phyloP scores from a whole-genome alignment of 2,113 vertebrate species.

The Ovis canadensis region DNA sequence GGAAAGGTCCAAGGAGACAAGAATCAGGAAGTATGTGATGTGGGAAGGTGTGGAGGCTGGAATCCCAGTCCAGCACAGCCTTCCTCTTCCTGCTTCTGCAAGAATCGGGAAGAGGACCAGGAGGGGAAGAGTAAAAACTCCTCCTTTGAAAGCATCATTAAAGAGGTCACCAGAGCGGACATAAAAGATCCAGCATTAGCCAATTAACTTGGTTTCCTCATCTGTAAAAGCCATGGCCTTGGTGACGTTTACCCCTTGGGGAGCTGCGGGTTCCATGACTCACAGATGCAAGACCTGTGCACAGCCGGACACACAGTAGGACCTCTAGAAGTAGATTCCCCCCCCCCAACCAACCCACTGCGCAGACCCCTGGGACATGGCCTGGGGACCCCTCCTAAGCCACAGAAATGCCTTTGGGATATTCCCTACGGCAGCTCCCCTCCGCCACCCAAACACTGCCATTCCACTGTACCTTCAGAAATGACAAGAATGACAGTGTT shows the following conservation, averaged over 20 bases:
- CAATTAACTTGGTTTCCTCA: neutral
- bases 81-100: neutral
- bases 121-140: neutral
- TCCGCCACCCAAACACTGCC: neutral
- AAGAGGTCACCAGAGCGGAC: neutral
- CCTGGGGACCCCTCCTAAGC: neutral
- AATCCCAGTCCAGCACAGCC: rapidly evolving
- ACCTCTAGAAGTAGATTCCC: neutral
- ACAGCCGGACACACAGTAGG: neutral
- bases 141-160: neutral
- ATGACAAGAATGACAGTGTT: neutral
- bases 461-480: neutral
- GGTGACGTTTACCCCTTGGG: neutral
- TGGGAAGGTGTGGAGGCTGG: neutral
- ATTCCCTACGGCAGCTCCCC: neutral
- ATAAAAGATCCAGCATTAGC: neutral
- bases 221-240: neutral
- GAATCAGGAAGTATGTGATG: rapidly evolving
- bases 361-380: rapidly evolving
- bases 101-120: neutral
- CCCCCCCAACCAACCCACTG: too few species aligned
- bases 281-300: rapidly evolving
- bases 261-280: neutral
- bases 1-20: neutral
- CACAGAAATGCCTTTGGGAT: neutral